A percentile compares a stretch with the other conserved stretches of the same genome.
phyloP scores from a whole-genome alignment of 2,113 vertebrate genomes.

The Arothron firmamentum region DNA sequence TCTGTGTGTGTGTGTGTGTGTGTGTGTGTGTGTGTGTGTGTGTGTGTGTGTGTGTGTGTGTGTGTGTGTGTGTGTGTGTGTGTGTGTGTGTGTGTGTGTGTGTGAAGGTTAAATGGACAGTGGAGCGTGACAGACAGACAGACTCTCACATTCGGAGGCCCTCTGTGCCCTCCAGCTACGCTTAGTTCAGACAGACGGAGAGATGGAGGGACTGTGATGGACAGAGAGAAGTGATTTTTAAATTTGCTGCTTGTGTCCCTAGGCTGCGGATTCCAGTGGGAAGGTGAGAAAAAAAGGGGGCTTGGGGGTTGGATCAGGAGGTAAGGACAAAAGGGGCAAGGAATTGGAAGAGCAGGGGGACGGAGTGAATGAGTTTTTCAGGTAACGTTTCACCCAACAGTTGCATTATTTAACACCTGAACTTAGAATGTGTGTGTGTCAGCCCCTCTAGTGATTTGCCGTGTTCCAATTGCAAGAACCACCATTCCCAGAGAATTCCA shows the following conservation, averaged over 20 bases:
- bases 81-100: conserved; percentile 75
- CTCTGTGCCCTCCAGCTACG: conserved; percentile 69
- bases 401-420: no score
- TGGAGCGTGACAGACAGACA: conserved; percentile 76
- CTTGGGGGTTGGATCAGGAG: conserved; percentile 29
- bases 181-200: conserved; percentile 72
- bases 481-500: no score
- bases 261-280: conserved; percentile 73
- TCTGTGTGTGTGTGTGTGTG: conserved; percentile 73
- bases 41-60: conserved; percentile 71
- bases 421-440: no score
- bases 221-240: conserved; percentile 60
- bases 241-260: conserved; percentile 73
- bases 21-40: conserved; percentile 70
- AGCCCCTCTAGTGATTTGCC: no score
- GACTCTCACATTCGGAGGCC: conserved; percentile 69
- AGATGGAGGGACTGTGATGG: conserved; percentile 64
- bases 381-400: conserved; percentile 4
- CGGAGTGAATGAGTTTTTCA: not conserved
- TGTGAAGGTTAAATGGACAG: conserved; percentile 72
- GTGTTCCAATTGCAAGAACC: no score
- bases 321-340: conserved; percentile 34
- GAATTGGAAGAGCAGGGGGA: conserved; percentile 5
- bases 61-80: conserved; percentile 74
- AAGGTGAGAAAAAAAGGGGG: conserved; percentile 54